Evolutionary conservation across 35 echinoderm and acorn worm species (phyloP).

Genomic region (Lytechinus pictus): DNA sequence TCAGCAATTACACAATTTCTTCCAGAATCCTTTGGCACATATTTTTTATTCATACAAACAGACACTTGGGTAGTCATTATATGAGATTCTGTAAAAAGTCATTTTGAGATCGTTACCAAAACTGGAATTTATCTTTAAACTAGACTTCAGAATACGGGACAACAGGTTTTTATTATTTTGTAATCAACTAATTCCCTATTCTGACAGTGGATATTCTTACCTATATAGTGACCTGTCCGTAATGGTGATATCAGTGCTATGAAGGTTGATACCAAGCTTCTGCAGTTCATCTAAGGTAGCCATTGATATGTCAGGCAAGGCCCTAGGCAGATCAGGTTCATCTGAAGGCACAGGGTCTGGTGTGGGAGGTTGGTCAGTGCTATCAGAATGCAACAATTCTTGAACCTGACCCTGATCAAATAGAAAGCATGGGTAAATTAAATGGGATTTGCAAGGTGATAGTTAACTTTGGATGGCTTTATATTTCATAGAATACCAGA

Average conservation of each 20-base stretch:
- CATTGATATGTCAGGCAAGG: slow-evolving; percentile 10
- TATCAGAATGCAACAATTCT: slow-evolving; percentile 47
- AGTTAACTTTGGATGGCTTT: background rate
- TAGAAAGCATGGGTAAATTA: background rate
- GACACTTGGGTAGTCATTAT: too few species aligned
- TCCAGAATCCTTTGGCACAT: too few species aligned
- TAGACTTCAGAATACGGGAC: too few species aligned
- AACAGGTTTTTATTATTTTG: too few species aligned
- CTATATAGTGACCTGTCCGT: slow-evolving; percentile 39
- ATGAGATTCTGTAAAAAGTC: too few species aligned
- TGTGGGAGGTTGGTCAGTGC: background rate
- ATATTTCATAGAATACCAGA: too few species aligned
- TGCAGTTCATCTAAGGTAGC: slow-evolving; percentile 47
- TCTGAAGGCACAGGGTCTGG: background rate
- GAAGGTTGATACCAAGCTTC: slow-evolving; percentile 52
- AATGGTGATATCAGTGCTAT: slow-evolving; percentile 20
- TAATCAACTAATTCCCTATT: too few species aligned
- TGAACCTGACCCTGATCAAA: slow-evolving; percentile 74
- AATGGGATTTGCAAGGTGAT: too few species aligned
- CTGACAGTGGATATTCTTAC: background rate
- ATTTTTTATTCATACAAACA: too few species aligned
- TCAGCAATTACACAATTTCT: too few species aligned
- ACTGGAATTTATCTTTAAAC: too few species aligned
- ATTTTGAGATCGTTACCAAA: too few species aligned
- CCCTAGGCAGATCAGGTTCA: slow-evolving; percentile 25